Evolutionary conservation across 2,888 invertebrate species (phyloP).

Genomic region (Sepiola atlantica): DNA sequence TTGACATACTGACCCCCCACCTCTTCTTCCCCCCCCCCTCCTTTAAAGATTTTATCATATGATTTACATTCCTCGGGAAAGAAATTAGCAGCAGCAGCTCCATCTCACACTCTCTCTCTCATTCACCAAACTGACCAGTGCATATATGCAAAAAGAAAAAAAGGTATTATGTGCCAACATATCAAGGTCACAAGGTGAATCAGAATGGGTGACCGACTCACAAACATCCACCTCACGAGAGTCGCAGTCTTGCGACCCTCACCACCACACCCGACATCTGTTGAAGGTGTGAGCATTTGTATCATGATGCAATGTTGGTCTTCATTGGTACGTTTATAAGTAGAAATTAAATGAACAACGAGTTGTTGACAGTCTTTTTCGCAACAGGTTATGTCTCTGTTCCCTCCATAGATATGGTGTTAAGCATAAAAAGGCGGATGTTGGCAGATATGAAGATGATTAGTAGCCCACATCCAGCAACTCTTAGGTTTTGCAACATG

Average conservation of each 20-base stretch:
- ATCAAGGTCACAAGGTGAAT: conserved; percentile 8
- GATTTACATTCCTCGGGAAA: conserved; percentile 32
- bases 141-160: background rate
- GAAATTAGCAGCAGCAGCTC: background rate
- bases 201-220: background rate
- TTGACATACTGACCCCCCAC: background rate
- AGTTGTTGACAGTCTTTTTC: background rate
- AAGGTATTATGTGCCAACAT: background rate
- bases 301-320: conserved; percentile 32
- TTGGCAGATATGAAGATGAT: background rate
- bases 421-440: background rate
- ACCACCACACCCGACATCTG: background rate
- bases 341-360: background rate
- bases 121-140: background rate
- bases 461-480: conserved; percentile 32
- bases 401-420: background rate
- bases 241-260: background rate
- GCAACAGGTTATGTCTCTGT: conserved; percentile 32
- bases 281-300: background rate
- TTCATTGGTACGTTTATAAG: conserved; percentile 22
- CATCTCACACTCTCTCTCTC: background rate
- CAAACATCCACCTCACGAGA: background rate
- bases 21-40: background rate
- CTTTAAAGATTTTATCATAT: conserved; percentile 9
- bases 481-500: background rate